Conservation (phyloP, 2,797 vertebrate genomes). For the Poecile montanus region DNA sequence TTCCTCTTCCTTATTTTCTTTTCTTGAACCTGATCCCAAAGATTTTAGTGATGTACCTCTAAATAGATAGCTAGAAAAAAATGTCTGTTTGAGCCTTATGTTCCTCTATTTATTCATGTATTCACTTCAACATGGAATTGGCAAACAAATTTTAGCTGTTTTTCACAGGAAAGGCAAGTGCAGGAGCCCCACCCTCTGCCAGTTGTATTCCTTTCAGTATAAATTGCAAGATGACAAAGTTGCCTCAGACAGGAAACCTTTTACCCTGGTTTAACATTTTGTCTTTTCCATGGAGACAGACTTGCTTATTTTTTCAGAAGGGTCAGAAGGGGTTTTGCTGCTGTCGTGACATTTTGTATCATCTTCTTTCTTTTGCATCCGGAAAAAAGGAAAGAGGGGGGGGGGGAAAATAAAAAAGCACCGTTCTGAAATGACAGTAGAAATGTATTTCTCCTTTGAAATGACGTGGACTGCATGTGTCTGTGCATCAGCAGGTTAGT, state of each 20-base stretch:
- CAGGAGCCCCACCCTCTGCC: neutral
- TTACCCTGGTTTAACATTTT: neutral
- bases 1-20: neutral
- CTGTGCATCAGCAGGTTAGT: neutral
- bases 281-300: neutral
- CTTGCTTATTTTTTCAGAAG: neutral
- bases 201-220: neutral
- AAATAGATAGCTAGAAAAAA: neutral
- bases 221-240: neutral
- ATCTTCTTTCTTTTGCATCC: neutral
- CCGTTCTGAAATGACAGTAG: neutral
- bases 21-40: neutral
- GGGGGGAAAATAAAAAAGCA: neutral
- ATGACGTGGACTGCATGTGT: neutral
- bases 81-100: neutral
- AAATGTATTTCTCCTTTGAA: neutral
- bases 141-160: neutral
- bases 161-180: neutral
- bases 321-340: neutral
- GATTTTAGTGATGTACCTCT: neutral
- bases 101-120: neutral
- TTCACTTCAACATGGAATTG: neutral
- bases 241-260: neutral
- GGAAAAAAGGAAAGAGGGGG: neutral
- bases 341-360: slow-evolving; percentile 7